A percentile compares a stretch with the other conserved stretches of the same genome.
Evolutionary conservation across 2,113 vertebrate species (phyloP).

Genomic region (Lampris incognitus): DNA sequence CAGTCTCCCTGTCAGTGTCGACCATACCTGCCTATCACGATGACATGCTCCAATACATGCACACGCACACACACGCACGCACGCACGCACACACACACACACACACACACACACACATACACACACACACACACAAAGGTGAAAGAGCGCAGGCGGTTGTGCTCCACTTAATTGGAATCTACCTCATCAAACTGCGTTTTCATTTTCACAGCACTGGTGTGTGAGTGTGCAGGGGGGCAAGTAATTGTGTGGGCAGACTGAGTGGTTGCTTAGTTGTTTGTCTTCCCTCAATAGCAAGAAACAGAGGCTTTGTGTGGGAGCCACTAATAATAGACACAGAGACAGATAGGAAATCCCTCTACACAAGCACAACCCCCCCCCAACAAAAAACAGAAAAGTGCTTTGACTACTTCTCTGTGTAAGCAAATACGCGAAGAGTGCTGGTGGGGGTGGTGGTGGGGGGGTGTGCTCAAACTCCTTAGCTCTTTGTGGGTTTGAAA

Average conservation of each 20-base stretch:
- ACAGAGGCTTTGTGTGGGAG: slow-evolving; percentile 55
- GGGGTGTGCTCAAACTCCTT: slow-evolving; percentile 26
- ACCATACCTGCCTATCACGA: slow-evolving; percentile 23
- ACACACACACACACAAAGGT: not conserved
- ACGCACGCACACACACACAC: slow-evolving; percentile 12
- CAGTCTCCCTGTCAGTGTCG: slow-evolving; percentile 60
- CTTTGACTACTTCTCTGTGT: slow-evolving; percentile 49
- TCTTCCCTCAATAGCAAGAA: slow-evolving; percentile 55
- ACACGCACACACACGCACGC: slow-evolving; percentile 3
- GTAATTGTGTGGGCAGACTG: slow-evolving; percentile 73
- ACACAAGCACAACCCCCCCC: slow-evolving; percentile 41
- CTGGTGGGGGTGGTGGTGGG: slow-evolving; percentile 5
- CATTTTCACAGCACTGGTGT: slow-evolving; percentile 10
- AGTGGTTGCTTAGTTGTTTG: slow-evolving; percentile 64
- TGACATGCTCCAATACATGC: slow-evolving; percentile 12
- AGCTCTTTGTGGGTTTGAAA: slow-evolving; percentile 39
- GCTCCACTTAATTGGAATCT: slow-evolving; percentile 67
- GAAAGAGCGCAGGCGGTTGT: slow-evolving; percentile 39
- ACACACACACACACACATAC: slow-evolving; percentile 10
- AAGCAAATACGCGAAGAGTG: slow-evolving; percentile 29
- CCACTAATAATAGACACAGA: slow-evolving; percentile 72
- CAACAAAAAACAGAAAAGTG: slow-evolving; percentile 29
- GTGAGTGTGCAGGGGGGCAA: slow-evolving; percentile 36
- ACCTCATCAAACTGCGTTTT: slow-evolving; percentile 58
- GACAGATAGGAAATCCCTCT: slow-evolving; percentile 68